phyloP scores from a whole-genome alignment of 1,140 invertebrate genomes.

The Heliconius nattereri region DNA sequence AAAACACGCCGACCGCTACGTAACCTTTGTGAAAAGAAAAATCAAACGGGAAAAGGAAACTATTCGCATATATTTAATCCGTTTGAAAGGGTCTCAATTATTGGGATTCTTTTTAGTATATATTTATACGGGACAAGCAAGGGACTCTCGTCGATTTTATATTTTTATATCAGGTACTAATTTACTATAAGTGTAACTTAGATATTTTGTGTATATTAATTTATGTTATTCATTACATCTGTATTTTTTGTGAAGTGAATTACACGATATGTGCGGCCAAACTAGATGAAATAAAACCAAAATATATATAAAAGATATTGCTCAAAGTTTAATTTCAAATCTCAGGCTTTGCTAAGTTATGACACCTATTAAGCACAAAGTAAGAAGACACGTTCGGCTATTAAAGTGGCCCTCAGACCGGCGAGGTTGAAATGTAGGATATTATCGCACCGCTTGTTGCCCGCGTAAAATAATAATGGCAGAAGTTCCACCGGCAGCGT shows the following conservation, averaged over 20 bases:
- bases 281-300: neutral
- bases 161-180: neutral
- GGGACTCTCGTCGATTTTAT: neutral
- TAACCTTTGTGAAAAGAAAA: neutral
- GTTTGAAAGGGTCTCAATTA: conserved; percentile 1
- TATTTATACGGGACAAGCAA: neutral
- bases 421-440: conserved; percentile 66
- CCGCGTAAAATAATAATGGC: conserved; percentile 83
- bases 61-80: conserved; percentile 1
- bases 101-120: neutral
- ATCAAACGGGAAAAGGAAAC: conserved; percentile 4
- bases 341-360: conserved; percentile 76
- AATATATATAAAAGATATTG: conserved; percentile 19
- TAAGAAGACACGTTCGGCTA: conserved; percentile 77
- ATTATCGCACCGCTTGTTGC: conserved; percentile 82
- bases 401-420: conserved; percentile 63
- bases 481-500: conserved; percentile 78
- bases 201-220: too few relatives aligned
- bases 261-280: too few relatives aligned
- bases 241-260: too few relatives aligned
- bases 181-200: neutral
- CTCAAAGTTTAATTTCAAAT: conserved; percentile 57
- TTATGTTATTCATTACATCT: too few relatives aligned
- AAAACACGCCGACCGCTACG: conserved; percentile 55
- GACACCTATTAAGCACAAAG: conserved; percentile 76